Percentiles rank a stretch among this genome's conserved stretches.
These are phyloP conservation scores for Lacerta agilis DNA, from an alignment of 2,797 vertebrate species.

Conservation along the genomic window DNA sequence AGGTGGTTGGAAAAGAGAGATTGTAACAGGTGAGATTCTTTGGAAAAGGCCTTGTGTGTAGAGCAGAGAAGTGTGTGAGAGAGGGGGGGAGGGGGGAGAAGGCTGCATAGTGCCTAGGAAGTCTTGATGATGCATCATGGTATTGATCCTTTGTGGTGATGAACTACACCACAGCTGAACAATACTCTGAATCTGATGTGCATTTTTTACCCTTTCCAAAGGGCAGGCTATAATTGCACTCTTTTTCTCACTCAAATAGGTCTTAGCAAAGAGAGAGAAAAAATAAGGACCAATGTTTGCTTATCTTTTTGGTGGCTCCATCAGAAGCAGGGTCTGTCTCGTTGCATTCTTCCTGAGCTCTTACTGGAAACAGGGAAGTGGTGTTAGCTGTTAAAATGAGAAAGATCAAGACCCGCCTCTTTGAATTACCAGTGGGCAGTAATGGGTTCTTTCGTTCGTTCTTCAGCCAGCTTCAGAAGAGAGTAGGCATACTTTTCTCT, in stretches of 20 bases:
- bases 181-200: background rate
- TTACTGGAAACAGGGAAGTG: background rate
- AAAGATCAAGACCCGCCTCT: background rate
- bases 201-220: background rate
- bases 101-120: background rate
- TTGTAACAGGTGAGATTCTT: background rate
- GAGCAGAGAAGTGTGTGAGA: no score
- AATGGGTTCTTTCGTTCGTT: accelerated
- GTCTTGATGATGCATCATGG: background rate
- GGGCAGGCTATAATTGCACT: background rate
- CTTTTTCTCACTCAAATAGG: background rate
- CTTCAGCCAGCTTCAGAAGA: background rate
- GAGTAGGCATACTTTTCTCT: slow-evolving; percentile 23
- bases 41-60: background rate
- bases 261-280: background rate
- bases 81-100: background rate
- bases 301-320: background rate
- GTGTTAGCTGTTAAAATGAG: background rate
- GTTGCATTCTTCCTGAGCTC: background rate
- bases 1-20: background rate
- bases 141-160: background rate
- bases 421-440: background rate
- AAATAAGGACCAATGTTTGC: background rate
- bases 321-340: background rate
- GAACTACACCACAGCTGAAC: background rate